phyloP scores from a whole-genome alignment of 2,797 vertebrate species.

The Lindbergichthys nudifrons region DNA sequence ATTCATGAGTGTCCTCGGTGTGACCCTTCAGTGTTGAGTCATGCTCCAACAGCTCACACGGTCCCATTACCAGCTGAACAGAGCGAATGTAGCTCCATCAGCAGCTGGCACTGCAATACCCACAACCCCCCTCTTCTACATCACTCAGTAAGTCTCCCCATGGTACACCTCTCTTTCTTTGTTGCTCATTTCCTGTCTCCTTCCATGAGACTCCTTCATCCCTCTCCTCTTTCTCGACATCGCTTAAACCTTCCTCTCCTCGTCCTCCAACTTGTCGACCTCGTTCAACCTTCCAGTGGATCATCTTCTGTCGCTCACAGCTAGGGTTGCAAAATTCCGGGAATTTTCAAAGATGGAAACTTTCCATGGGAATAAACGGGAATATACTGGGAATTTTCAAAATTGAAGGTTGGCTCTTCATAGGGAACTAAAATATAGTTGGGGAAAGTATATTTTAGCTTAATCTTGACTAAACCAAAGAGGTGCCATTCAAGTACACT shows the following conservation, averaged over 20 bases:
- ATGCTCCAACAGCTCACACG: slow-evolving; percentile 50
- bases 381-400: too few species aligned
- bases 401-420: too few species aligned
- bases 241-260: slow-evolving; percentile 37
- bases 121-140: slow-evolving; percentile 24
- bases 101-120: slow-evolving; percentile 50
- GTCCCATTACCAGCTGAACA: slow-evolving; percentile 58
- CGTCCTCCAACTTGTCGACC: neutral
- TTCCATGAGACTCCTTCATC: slow-evolving; percentile 29
- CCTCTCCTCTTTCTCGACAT: slow-evolving; percentile 30
- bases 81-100: slow-evolving; percentile 63
- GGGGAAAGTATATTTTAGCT: too few species aligned
- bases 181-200: slow-evolving; percentile 23
- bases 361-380: too few species aligned
- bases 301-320: neutral
- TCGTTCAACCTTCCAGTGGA: slow-evolving; percentile 10
- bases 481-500: too few species aligned
- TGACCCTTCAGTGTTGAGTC: slow-evolving; percentile 60
- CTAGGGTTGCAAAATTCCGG: too few species aligned
- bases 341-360: too few species aligned
- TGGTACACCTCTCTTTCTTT: slow-evolving; percentile 1
- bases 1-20: slow-evolving; percentile 34
- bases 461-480: too few species aligned
- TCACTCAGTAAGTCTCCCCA: slow-evolving; percentile 21
- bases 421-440: too few species aligned